phyloP scores from a whole-genome alignment of 2,888 invertebrate genomes.

The Noctua janthe region DNA sequence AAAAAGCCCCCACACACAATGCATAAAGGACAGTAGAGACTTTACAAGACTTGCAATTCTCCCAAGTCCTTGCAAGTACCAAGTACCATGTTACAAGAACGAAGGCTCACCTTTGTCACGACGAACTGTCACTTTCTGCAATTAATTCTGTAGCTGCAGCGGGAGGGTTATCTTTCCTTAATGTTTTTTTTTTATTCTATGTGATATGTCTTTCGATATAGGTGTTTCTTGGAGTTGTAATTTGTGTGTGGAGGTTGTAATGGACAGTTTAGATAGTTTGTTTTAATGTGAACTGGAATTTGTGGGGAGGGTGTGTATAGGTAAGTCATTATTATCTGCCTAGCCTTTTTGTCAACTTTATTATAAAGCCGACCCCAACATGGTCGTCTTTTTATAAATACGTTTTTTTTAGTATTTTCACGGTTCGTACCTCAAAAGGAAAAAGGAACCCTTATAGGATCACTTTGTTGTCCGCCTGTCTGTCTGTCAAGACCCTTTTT shows the following conservation, averaged over 20 bases:
- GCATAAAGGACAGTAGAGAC: conserved; percentile 30
- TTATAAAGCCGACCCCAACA: too few relatives aligned
- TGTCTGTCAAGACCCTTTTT: too few relatives aligned
- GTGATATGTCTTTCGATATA: background rate
- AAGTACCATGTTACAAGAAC: conserved; percentile 34
- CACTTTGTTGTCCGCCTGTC: too few relatives aligned
- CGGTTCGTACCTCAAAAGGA: too few relatives aligned
- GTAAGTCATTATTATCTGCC: background rate
- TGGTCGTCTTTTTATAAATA: too few relatives aligned
- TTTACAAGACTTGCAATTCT: conserved; percentile 24
- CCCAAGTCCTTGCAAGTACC: conserved; percentile 28
- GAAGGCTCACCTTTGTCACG: conserved; percentile 44
- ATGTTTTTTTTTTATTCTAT: conserved; percentile 4
- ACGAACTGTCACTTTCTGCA: conserved; percentile 46
- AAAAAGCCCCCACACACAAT: conserved; percentile 46
- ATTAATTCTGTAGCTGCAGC: conserved; percentile 47
- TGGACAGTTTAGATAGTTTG: background rate
- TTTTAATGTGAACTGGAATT: background rate
- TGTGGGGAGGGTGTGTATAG: background rate
- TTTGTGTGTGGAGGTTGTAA: background rate
- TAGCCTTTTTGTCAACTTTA: too few relatives aligned
- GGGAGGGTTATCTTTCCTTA: conserved; percentile 15
- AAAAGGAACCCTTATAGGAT: too few relatives aligned
- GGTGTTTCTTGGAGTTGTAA: background rate
- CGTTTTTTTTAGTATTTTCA: too few relatives aligned